Base-by-base conservation (phyloP, 2,888 invertebrate species). In the Dynastes tityus region DNA sequence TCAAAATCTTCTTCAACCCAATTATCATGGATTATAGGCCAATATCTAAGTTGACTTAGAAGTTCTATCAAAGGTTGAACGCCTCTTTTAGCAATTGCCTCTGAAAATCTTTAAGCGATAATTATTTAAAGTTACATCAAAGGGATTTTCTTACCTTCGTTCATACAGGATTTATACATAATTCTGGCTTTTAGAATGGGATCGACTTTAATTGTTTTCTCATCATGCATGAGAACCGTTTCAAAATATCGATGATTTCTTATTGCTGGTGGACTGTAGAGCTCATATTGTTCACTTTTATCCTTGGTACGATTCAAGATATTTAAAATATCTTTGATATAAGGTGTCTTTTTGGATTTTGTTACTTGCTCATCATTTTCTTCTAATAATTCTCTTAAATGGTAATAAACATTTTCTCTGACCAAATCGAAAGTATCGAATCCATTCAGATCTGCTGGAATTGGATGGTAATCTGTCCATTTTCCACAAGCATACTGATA, bases 401-500 rank as follows among this genome's bases (percentile, higher is more conserved):
- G 93, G 0, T 90, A 86, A 85, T 95, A 95, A 67, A 96, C 89
- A 83, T 95, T 95, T 89, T 97, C 96, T 83, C 96, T 91, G 5
- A 97, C 89, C 91, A 96, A 95, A 89, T 96, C 96, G 87, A 97
- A 97, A 0, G 96, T 97, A 83, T 97, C 97, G 88, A 95, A 97
- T 3, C 94, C 94, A 4, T 95, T 94, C 88, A 96, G 95, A 85
- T 97, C 97, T 74, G 95, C 94, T 1, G 97, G 97, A 84, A 97
- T 96, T 0, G 96, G 95, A 88, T 97, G 95, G 58, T 93, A 90
- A 70, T 92, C 91, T 40, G 94, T 92, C 97, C 97, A 97, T 84
- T 95, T 96, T 0, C 97, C 97, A 86, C 94, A 97, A 0, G 96
- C 94, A 84, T 93, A 97, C 84, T 95, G 93, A 86, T 96, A 96